Evolutionary conservation across 2,797 vertebrate genomes (phyloP), one percentile per base, ranked within the genome.

Genomic region (Hemitrygon akajei): DNA sequence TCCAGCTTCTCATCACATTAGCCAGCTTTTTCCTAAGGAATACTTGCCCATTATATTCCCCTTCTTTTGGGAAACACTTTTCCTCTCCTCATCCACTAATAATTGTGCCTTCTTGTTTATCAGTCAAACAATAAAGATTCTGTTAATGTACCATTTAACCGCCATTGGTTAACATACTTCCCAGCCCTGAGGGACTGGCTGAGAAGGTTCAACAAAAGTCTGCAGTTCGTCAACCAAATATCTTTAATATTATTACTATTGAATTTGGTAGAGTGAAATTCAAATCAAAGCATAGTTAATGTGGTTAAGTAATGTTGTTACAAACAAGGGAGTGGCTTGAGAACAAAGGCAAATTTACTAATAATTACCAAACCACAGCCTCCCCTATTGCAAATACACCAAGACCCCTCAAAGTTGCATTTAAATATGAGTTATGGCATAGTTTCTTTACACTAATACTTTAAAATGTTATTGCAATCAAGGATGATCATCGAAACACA

Each of bases 1-100:
- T 89, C 66, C 81, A 94, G 84, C 56, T 84, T 77, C n/a, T 30
- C 73, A 27, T 56, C 69, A 75, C 14, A 76, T 92, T 92, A 73
- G 4, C 91, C 40, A 56, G n/a, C 27, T 40, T 47, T 93, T 93
- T 56, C 71, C 63, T 76, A 56, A 30, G 40, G 12, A 58, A 76
- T 93, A 18, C 71, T 58, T 76, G 71, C 71, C 47, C 12, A 58
- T 30, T 75, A 20, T 75, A 47, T 47, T 27, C 30, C 12, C 4
- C 12, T 87, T 66, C 27, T 34, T 34, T 63, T 75, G 25, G 86
- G 63, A 69, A 69, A 40, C 60, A 69, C 66, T 60, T 25, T 1
- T 20, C 6, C 71, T 47, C 16, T 40, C 71, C 71, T 71, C 22
- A 75, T 56, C 71, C 40, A 93, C 73, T 14, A 69, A 92, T 47